These are phyloP conservation scores for Cosmopolites sordidus DNA, from an alignment of 2,888 invertebrate genomes.

Conservation along the genomic window DNA sequence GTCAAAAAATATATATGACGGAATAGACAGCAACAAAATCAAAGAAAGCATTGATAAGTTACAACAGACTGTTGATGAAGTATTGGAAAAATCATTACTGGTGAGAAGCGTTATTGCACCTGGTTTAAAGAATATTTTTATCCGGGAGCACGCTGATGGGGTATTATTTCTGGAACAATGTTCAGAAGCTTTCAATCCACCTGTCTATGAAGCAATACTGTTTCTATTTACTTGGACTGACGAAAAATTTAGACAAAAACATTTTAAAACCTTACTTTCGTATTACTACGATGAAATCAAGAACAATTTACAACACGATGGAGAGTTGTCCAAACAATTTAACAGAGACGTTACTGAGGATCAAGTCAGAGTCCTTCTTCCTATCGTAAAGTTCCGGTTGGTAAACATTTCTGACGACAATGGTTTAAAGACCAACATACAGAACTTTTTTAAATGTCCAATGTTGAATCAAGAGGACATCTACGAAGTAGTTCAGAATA, in stretches of 20 bases:
- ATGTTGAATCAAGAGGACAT: constrained; percentile 33
- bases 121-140: not conserved
- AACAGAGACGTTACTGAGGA: not conserved
- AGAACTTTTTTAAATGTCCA: constrained; percentile 14
- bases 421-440: constrained; percentile 4
- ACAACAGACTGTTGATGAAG: not conserved
- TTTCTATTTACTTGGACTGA: constrained; percentile 20
- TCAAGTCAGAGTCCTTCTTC: constrained; percentile 12
- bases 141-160: not conserved
- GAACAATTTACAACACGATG: not conserved
- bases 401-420: not conserved
- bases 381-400: constrained; percentile 4
- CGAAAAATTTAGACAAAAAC: constrained; percentile 19
- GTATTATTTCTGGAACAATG: not conserved
- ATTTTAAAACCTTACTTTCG: constrained; percentile 20
- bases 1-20: not conserved
- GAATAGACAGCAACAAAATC: not conserved
- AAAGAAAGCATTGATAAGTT: not conserved
- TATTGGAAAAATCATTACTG: not conserved
- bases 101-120: not conserved
- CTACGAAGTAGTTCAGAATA: constrained; percentile 30
- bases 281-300: constrained; percentile 15
- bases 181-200: not conserved
- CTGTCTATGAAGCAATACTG: constrained; percentile 22
- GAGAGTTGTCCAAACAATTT: not conserved